phyloP scores from a whole-genome alignment of 2,888 invertebrate species.

The Heterodera filipjevi region DNA sequence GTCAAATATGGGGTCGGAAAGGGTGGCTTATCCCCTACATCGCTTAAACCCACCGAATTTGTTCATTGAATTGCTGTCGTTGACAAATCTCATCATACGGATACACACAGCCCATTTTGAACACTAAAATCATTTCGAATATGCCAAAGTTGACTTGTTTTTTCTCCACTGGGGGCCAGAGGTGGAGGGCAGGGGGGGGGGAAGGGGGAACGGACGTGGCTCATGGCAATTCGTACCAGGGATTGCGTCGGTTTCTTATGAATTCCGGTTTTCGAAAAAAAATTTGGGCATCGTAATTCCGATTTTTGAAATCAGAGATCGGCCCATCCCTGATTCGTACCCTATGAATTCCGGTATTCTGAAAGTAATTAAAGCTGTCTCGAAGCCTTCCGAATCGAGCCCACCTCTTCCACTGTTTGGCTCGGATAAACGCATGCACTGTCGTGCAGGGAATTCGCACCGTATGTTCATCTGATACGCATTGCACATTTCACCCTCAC shows the following conservation, averaged over 20 bases:
- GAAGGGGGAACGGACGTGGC: too few relatives aligned
- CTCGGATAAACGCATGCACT: background rate
- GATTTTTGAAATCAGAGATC: too few relatives aligned
- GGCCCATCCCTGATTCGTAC: too few relatives aligned
- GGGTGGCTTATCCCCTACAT: too few relatives aligned
- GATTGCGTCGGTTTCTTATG: background rate
- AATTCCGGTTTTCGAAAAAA: too few relatives aligned
- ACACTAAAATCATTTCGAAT: background rate
- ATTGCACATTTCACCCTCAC: conserved; percentile 1
- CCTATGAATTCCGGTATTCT: too few relatives aligned
- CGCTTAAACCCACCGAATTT: background rate
- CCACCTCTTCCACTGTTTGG: background rate
- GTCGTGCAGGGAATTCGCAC: background rate
- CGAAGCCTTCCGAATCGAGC: too few relatives aligned
- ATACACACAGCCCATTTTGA: conserved; percentile 1
- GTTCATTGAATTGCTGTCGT: background rate
- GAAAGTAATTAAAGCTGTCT: too few relatives aligned
- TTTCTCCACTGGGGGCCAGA: background rate
- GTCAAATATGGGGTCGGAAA: too few relatives aligned
- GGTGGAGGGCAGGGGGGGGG: too few relatives aligned
- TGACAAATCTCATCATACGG: background rate
- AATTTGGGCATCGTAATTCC: too few relatives aligned
- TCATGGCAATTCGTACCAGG: too few relatives aligned
- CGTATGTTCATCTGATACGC: background rate
- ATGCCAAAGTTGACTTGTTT: background rate